Conservation (phyloP, 1,140 invertebrate genomes). For the Chionoecetes opilio region DNA sequence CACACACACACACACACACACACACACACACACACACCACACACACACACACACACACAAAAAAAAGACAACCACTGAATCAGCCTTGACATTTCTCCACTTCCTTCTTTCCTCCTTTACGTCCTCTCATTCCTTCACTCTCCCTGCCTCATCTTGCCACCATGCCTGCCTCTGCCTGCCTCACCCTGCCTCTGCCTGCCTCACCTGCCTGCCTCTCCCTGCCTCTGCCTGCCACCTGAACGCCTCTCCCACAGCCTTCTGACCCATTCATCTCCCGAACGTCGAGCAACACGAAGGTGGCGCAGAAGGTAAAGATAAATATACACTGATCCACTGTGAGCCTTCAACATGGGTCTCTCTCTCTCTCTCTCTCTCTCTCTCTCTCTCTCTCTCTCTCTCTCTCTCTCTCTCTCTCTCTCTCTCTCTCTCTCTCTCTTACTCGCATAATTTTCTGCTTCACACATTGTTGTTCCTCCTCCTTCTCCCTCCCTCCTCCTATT, state of each 20-base stretch:
- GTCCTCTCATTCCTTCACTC: not conserved
- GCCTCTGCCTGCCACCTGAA: not conserved
- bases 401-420: slow-evolving; percentile 49
- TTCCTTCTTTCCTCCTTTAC: not conserved
- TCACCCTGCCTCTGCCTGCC: not conserved
- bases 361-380: slow-evolving; percentile 35
- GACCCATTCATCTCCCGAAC: not conserved
- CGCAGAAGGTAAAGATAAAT: not conserved
- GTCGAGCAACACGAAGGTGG: not conserved
- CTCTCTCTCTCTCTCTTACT: not conserved
- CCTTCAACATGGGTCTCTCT: slow-evolving; percentile 31
- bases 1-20: no score
- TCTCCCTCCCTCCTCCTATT: not conserved
- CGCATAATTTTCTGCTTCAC: no score
- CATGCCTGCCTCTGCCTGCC: not conserved
- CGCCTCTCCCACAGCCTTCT: not conserved
- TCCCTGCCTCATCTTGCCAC: not conserved
- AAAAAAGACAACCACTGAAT: not conserved
- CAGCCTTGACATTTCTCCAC: not conserved
- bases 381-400: slow-evolving; percentile 47
- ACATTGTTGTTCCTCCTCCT: not conserved
- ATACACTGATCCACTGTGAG: not conserved
- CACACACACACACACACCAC: no score
- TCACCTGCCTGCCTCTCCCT: not conserved
- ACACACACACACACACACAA: no score